These are phyloP conservation scores for Maccullochella peelii DNA, from an alignment of 2,113 vertebrate genomes.

Conservation along the genomic window DNA sequence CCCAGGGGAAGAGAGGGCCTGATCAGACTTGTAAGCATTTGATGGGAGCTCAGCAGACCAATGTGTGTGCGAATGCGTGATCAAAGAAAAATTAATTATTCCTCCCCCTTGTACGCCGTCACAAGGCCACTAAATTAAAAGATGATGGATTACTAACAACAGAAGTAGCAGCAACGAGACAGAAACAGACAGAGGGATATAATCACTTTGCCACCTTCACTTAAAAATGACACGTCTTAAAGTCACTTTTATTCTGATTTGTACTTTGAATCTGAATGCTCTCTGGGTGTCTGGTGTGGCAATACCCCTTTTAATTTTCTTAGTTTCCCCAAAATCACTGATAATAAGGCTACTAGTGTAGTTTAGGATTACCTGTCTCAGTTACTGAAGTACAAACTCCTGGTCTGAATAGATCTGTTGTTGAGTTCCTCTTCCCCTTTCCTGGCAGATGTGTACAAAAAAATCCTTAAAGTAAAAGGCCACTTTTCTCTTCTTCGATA, in stretches of 20 bases:
- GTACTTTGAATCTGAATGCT: neutral
- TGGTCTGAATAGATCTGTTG: neutral
- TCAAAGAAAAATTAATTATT: slow-evolving; percentile 17
- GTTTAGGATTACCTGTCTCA: neutral
- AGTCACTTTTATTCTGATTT: neutral
- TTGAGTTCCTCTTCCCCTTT: neutral
- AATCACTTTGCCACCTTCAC: neutral
- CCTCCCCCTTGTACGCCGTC: neutral
- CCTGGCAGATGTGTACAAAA: too few relatives aligned
- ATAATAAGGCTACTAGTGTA: neutral
- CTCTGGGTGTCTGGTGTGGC: neutral
- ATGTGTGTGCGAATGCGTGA: neutral
- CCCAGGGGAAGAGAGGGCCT: slow-evolving; percentile 31
- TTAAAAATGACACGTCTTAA: neutral
- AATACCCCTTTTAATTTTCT: neutral
- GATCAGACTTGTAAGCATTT: slow-evolving; percentile 54
- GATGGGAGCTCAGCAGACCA: neutral
- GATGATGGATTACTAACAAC: neutral
- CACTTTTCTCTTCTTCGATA: too few relatives aligned
- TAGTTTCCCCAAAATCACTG: neutral
- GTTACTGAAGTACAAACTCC: neutral
- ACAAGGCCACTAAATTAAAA: neutral
- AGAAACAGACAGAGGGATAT: neutral
- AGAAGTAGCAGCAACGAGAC: neutral
- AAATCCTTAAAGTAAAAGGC: too few relatives aligned